Conservation (phyloP, 2,113 vertebrate genomes). For the Bostrychus sinensis region DNA sequence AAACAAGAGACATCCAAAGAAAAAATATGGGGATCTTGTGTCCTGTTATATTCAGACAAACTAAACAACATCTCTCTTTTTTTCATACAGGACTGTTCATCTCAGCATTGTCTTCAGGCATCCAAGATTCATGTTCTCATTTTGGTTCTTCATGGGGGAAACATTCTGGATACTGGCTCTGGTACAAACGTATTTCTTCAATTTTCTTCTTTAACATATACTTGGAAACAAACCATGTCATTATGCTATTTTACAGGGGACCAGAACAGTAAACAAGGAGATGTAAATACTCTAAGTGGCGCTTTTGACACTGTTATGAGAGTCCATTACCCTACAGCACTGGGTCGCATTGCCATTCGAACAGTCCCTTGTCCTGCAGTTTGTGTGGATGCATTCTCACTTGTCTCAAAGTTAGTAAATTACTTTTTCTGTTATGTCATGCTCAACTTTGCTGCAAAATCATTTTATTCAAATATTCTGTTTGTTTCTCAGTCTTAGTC, state of each 20-base stretch:
- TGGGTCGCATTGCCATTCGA: slow-evolving; percentile 89
- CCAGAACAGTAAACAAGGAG: slow-evolving; percentile 93
- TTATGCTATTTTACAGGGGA: slow-evolving; percentile 78
- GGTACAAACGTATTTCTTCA: slow-evolving; percentile 50
- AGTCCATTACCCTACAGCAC: slow-evolving; percentile 91
- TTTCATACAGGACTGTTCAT: slow-evolving; percentile 82
- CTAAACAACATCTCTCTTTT: background rate
- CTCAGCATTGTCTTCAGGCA: slow-evolving; percentile 82
- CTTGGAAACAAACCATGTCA: too few species aligned
- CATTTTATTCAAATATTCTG: background rate
- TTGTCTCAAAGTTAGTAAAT: slow-evolving; percentile 89
- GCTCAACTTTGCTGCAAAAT: background rate
- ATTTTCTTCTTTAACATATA: background rate
- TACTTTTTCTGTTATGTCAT: background rate
- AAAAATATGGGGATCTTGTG: background rate
- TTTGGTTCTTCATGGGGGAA: slow-evolving; percentile 94
- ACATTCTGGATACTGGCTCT: slow-evolving; percentile 93
- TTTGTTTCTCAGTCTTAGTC: slow-evolving; percentile 85
- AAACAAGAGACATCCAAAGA: background rate
- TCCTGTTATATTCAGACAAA: too few species aligned
- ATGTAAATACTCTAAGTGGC: slow-evolving; percentile 89
- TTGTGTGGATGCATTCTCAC: slow-evolving; percentile 92
- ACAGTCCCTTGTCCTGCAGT: slow-evolving; percentile 94
- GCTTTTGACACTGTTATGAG: slow-evolving; percentile 95
- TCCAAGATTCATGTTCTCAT: slow-evolving; percentile 91